A percentile compares a stretch with the other conserved stretches of the same genome.
Evolutionary conservation across 2,888 invertebrate species (phyloP).

Genomic region (Macrophya alboannulata): DNA sequence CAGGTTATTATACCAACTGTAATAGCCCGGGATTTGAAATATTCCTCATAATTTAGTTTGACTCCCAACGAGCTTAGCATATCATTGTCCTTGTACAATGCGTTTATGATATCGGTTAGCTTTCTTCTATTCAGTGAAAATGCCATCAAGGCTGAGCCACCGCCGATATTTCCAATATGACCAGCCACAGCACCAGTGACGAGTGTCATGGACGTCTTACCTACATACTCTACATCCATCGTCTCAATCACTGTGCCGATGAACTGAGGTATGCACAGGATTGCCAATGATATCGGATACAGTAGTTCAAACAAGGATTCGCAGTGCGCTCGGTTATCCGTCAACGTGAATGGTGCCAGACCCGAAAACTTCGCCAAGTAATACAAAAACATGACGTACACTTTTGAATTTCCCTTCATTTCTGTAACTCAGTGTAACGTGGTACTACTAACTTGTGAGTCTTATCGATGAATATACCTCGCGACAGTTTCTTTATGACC

Average conservation of each 20-base stretch:
- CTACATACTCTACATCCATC: background rate
- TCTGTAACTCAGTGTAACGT: background rate
- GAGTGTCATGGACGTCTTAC: background rate
- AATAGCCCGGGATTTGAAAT: background rate
- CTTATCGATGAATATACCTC: no score
- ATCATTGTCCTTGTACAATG: background rate
- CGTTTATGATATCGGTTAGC: background rate
- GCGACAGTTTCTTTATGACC: no score
- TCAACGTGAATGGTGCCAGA: slow-evolving; percentile 5
- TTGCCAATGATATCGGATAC: background rate
- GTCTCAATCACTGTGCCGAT: background rate
- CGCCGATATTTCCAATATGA: background rate
- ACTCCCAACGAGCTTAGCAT: background rate
- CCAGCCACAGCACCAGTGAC: background rate
- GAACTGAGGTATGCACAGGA: background rate
- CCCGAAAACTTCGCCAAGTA: background rate
- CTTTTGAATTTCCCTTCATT: background rate
- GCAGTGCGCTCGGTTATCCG: background rate
- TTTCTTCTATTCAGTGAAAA: background rate
- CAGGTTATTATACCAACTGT: background rate
- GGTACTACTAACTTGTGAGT: no score
- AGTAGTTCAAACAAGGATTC: background rate
- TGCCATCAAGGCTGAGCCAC: background rate
- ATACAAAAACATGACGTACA: slow-evolving; percentile 1
- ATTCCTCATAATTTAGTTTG: background rate